These are phyloP conservation scores for Naso thynnoides DNA, from an alignment of 2,797 vertebrate genomes.

Conservation along the genomic window DNA sequence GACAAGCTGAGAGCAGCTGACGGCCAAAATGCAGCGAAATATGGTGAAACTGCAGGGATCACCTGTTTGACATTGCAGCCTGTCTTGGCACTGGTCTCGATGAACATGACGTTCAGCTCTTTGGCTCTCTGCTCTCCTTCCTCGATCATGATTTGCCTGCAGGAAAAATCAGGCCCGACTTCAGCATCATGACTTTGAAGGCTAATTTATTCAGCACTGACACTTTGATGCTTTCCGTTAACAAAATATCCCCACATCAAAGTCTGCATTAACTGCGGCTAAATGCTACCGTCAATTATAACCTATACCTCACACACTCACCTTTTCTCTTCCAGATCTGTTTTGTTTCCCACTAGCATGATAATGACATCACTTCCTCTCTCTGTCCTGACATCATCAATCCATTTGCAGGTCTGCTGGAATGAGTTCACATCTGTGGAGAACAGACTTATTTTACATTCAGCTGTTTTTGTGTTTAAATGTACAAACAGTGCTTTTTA, in stretches of 20 bases:
- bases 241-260: background rate
- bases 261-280: background rate
- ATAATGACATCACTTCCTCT: constrained; percentile 96
- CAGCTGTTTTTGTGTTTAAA: background rate
- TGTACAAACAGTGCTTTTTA: background rate
- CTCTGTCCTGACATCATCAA: constrained; percentile 95
- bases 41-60: constrained; percentile 64
- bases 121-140: constrained; percentile 94
- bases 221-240: background rate
- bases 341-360: constrained; percentile 96
- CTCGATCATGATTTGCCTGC: constrained; percentile 94
- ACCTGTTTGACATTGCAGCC: constrained; percentile 98
- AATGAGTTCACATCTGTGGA: constrained; percentile 93
- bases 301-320: constrained; percentile 51
- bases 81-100: constrained; percentile 94
- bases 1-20: constrained; percentile 19
- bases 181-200: constrained; percentile 23
- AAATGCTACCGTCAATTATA: background rate
- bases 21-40: constrained; percentile 47
- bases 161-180: constrained; percentile 48
- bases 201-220: constrained; percentile 28
- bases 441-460: constrained; percentile 29
- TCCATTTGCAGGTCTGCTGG: constrained; percentile 96
- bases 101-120: constrained; percentile 96
- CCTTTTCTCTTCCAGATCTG: constrained; percentile 95